Percentiles rank a stretch among this genome's conserved stretches.
Conservation (phyloP, 2,113 vertebrate genomes). For the Archilochus colubris region DNA sequence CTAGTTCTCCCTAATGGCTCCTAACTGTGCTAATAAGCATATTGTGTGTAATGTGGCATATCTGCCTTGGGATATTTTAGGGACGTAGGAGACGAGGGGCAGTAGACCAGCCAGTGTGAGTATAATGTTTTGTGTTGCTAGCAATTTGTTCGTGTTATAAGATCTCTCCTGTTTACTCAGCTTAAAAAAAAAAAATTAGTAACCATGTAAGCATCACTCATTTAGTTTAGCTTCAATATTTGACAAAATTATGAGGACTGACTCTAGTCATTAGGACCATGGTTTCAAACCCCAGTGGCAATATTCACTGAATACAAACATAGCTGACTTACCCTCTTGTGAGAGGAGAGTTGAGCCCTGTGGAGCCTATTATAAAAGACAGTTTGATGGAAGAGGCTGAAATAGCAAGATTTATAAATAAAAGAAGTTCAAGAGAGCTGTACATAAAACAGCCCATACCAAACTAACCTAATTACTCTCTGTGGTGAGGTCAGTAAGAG, state of each 20-base stretch:
- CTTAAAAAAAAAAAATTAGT: background rate
- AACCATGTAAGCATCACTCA: background rate
- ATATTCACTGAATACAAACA: background rate
- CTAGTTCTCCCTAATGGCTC: slow-evolving; percentile 11
- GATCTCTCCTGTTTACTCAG: background rate
- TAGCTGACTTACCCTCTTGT: background rate
- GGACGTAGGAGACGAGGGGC: background rate
- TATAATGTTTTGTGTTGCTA: background rate
- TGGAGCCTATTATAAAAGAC: slow-evolving; percentile 22
- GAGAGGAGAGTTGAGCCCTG: background rate
- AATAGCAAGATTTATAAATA: slow-evolving; percentile 15
- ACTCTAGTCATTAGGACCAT: background rate
- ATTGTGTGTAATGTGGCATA: slow-evolving; percentile 11
- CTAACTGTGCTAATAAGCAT: slow-evolving; percentile 38
- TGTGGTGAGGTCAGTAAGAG: background rate
- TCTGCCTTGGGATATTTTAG: slow-evolving; percentile 26
- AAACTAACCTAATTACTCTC: slow-evolving; percentile 29
- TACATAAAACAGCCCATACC: slow-evolving; percentile 2
- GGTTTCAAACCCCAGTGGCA: background rate
- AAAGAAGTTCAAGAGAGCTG: slow-evolving; percentile 13
- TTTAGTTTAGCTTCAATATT: background rate
- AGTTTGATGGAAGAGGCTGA: slow-evolving; percentile 13
- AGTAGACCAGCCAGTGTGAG: background rate
- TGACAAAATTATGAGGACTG: background rate
- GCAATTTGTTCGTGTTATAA: background rate